Percentiles rank a stretch among this genome's conserved stretches.
Evolutionary conservation across 2,888 invertebrate species (phyloP).

Genomic region (Cartodere bifasciata): DNA sequence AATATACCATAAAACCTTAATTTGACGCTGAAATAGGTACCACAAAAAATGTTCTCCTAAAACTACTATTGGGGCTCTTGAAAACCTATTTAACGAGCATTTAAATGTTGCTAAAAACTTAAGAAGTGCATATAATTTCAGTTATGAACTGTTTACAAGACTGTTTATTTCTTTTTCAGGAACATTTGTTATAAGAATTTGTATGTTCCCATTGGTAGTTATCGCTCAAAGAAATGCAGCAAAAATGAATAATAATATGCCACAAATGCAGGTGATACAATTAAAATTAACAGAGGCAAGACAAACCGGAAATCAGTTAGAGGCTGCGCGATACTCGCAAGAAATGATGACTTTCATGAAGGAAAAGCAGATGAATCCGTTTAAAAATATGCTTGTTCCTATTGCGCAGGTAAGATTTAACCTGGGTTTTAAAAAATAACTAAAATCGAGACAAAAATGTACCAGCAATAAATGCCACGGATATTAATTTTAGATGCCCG

Average conservation of each 20-base stretch:
- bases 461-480: too few relatives aligned
- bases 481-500: slow-evolving; percentile 56
- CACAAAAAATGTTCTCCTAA: too few relatives aligned
- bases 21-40: too few relatives aligned
- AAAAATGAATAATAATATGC: slow-evolving; percentile 71
- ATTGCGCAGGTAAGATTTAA: slow-evolving; percentile 70
- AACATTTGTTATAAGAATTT: slow-evolving; percentile 61
- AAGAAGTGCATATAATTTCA: too few relatives aligned
- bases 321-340: slow-evolving; percentile 60
- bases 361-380: slow-evolving; percentile 64
- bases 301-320: slow-evolving; percentile 61
- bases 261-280: slow-evolving; percentile 73
- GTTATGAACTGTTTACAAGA: not conserved
- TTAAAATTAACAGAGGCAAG: slow-evolving; percentile 78
- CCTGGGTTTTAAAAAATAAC: too few relatives aligned
- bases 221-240: slow-evolving; percentile 69
- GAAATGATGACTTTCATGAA: slow-evolving; percentile 76
- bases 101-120: too few relatives aligned
- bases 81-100: too few relatives aligned
- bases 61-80: too few relatives aligned
- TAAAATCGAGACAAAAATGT: too few relatives aligned
- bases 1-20: too few relatives aligned
- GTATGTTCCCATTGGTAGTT: slow-evolving; percentile 78
- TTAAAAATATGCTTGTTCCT: slow-evolving; percentile 67
- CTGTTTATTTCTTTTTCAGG: slow-evolving; percentile 42